phyloP scores from a whole-genome alignment of 2,888 invertebrate genomes.

The Mythimna loreyi region DNA sequence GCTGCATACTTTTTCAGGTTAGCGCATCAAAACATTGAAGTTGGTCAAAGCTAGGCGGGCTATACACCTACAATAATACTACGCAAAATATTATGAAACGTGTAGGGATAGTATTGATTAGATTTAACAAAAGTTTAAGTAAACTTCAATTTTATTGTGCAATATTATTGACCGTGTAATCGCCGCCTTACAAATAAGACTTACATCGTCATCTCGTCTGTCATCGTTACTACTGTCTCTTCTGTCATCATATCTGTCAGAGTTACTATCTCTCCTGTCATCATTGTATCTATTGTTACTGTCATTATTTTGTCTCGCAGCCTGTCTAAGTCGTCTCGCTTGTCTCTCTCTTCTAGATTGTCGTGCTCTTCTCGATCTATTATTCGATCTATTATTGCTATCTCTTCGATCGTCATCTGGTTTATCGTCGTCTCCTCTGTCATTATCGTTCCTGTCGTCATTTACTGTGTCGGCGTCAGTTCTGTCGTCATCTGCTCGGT shows the following conservation, averaged over 20 bases:
- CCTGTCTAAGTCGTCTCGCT: neutral
- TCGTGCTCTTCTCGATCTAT: neutral
- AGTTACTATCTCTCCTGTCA: slow-evolving; percentile 1
- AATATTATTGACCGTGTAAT: too few relatives aligned
- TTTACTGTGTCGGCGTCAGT: neutral
- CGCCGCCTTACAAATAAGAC: slow-evolving; percentile 32
- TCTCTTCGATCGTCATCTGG: slow-evolving; percentile 8
- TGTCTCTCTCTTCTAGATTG: slow-evolving; percentile 17
- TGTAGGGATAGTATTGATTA: too few relatives aligned
- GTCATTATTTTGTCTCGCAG: slow-evolving; percentile 6
- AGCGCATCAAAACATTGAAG: slow-evolving; percentile 3
- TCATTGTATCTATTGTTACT: neutral
- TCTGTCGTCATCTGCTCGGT: slow-evolving; percentile 1
- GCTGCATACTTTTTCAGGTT: slow-evolving; percentile 1
- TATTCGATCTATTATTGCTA: neutral
- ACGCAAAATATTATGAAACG: too few relatives aligned
- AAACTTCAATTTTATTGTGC: too few relatives aligned
- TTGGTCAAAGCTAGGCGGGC: neutral
- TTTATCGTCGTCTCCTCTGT: neutral
- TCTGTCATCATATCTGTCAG: neutral
- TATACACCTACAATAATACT: too few relatives aligned
- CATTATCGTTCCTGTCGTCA: neutral
- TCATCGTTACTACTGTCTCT: neutral
- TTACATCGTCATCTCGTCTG: slow-evolving; percentile 36
- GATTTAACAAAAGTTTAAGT: too few relatives aligned